Base-by-base conservation (phyloP, 2,113 vertebrate species). In the Corythoichthys intestinalis region DNA sequence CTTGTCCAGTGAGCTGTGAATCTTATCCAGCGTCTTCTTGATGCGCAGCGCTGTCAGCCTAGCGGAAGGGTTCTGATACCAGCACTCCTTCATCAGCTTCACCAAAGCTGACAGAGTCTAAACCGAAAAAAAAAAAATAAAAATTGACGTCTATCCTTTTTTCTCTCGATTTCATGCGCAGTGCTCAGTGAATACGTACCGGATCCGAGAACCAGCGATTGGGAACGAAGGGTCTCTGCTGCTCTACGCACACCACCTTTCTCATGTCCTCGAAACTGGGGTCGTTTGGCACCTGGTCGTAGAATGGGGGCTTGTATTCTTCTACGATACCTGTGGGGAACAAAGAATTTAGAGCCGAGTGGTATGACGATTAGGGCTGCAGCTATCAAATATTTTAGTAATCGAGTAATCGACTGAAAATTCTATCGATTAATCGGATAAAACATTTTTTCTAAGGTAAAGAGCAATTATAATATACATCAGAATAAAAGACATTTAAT, bases 241-340 rank as follows among this genome's bases (percentile, higher is more conserved):
- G 93, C 81, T 94, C 93, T 83, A 93, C 89, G 83, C 93, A 94
- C 76, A 93, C 92, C 73, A 93, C 90, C 77, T 93, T 94, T 74
- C 92, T 90, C 93, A 94, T 94, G 75, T 94, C 93, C 56, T 94
- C 93, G 20, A 94, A 94, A 83, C 92, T 94, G 44, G 93, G 93
- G 84, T 94, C 93, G 1, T 90, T 93, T 7, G 92, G 91, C 80
- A 94, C 93, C 81, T 90, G 90, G 68, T 94, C 93, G 20, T 93
- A 93, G 75, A 94, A 94, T 0, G 93, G 93, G 62, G 92, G 92
- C 75, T 91, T 93, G 89, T 93, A 93, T 15, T 94, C 93, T 65
- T 93, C 93, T 1, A 92, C 92, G 4, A 94, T 93, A 13, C 93
- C 93, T 94, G 80, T 52, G 59, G 15, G 34, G 35, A 38, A 44